Base-by-base conservation (phyloP, 2,888 invertebrate genomes). In the Oligia strigilis region DNA sequence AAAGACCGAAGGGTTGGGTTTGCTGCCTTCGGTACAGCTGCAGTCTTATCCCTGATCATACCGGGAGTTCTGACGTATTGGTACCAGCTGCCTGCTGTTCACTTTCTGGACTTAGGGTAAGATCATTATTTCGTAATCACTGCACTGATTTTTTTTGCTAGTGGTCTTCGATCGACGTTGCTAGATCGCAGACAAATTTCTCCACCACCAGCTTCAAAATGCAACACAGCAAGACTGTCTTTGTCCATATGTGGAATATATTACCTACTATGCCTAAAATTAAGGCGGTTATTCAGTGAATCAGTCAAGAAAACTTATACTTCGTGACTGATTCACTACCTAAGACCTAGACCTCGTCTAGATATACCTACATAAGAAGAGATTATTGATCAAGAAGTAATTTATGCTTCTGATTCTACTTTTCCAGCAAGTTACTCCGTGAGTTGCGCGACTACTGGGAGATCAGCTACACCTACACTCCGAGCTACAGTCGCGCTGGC, bases 401-500 rank as follows among this genome's bases (percentile, higher is more conserved):
- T 52, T 4, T 6, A 17, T 52, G 52, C 52, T 55, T 52, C 19
- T 55, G 55, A 55, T 19, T 52, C 52, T 1, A 58, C 4, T 58
- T 11, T 71, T 84, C 9, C 55, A 85, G 85, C 0, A 83, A 77
- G 52, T 0, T 76, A 1, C 6, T 84, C 1, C 14, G 5, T 0
- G 36, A 55, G 0, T 0, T 72, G 0, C 77, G 81, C 0, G 40
- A 64, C 0, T 81, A 84, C 36, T 69, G 43, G 62, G 78, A 83
- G 4, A 43, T 87, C 9, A n/a, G 78, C 2, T 81, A 78, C 19
- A 80, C 83, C 0, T 93, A 93, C 77, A 80, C 85, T 0, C 70
- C 81, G 6, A 87, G 80, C 29, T 88, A 92, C 66, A 81, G 88
- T 4, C 82, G 93, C n/a, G 92, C 90, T 0, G 88, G 89, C 0